Evolutionary conservation across 2,113 vertebrate genomes (phyloP), one percentile per base, ranked within the genome.

Genomic region (Choloepus hoffmanni): DNA sequence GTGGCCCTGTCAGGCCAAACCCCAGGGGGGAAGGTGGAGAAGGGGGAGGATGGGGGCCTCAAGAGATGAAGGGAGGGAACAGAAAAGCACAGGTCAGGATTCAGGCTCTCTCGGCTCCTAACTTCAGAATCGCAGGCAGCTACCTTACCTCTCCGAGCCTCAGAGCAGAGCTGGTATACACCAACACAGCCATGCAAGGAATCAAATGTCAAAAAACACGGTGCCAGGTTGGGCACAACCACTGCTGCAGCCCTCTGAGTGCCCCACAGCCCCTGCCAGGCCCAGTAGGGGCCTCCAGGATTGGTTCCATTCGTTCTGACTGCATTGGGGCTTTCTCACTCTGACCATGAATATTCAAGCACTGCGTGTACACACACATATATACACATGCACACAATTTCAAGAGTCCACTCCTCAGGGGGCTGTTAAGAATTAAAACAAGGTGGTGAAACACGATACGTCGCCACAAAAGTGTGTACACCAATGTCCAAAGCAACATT

Each of bases 1-100:
- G 53, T 86, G 92, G 89, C 83, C 92, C 73, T 92, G 36, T 85
- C 55, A 94, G 89, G 82, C 86, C 84, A 79, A 85, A 86, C 88
- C 84, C 93, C 84, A 83, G 1, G 53, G n/a, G 43, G 30, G 19
- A 18, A 53, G n/a, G 19, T 21, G n/a, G 33, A 53, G 23, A 26
- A 33, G 23, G 36, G 33, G 23, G 16, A 40, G 16, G 33, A 45
- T 24, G 10, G 43, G 43, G 45, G 15, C 11, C 33, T 24, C 30
- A 43, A 68, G 83, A 33, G 19, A 14, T 4, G 16, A 26, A 63
- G 10, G 60, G 14, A 19, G 26, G 65, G 48, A 36, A 10, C 40
- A 68, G 30, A 14, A 45, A 53, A n/a, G 48, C 84, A n/a, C 65
- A n/a, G 33, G 65, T 33, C 82, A 48, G 43, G 43, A 28, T 28